Conservation (phyloP, 1,140 invertebrate genomes). For the Vollenhovia emeryi region DNA sequence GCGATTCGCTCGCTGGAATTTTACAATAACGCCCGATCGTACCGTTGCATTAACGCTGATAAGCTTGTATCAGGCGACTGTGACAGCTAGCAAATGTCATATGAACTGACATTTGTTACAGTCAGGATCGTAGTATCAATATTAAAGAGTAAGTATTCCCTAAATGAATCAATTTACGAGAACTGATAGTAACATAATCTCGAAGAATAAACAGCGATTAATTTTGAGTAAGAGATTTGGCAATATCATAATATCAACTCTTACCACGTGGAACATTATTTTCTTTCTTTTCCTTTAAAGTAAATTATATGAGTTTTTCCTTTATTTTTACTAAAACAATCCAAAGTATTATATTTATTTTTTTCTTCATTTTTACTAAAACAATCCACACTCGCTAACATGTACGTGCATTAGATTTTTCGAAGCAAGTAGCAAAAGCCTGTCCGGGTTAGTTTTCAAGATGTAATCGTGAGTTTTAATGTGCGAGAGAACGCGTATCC, state of each 20-base stretch:
- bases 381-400: background rate
- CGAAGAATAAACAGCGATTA: background rate
- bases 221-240: background rate
- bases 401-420: background rate
- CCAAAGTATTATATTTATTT: background rate
- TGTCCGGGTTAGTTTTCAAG: background rate
- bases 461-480: constrained; percentile 63
- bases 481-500: constrained; percentile 40
- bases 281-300: too few relatives aligned
- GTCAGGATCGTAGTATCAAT: background rate
- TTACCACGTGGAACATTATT: background rate
- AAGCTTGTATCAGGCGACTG: background rate
- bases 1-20: constrained; percentile 45
- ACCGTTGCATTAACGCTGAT: constrained; percentile 4
- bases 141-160: background rate
- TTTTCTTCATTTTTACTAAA: background rate
- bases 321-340: too few relatives aligned
- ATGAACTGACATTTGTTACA: background rate
- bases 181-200: background rate
- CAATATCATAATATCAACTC: background rate
- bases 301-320: too few relatives aligned
- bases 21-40: constrained; percentile 17
- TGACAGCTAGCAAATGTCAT: background rate
- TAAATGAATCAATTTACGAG: background rate
- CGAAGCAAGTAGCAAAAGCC: background rate